Evolutionary conservation across 2,888 invertebrate genomes (phyloP), one percentile per base, ranked within the genome.

Genomic region (Antheraea yamamai): DNA sequence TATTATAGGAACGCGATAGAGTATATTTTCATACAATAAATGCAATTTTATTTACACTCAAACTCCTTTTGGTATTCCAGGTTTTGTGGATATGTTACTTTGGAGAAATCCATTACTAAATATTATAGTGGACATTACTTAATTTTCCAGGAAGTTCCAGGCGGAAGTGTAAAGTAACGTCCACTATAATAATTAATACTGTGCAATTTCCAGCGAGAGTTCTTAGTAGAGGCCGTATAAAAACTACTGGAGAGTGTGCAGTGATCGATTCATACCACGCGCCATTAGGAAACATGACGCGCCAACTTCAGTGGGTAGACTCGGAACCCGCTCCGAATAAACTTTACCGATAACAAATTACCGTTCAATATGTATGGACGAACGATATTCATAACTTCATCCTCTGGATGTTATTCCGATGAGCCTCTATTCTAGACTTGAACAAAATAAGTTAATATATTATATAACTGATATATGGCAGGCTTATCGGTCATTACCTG

Each of bases 321-420:
- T 23, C 70, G n/a, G 70, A 70, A 23, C 35, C 10, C 20, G 70
- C 47, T 14, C 39, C 39, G n/a, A 39, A n/a, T 39, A 70, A 70
- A 70, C 70, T 70, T 70, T 39, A n/a, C 70, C 70, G 20, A 70
- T 70, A n/a, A 70, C 70, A 70, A 70, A 70, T 70, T 70, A 39
- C 39, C 70, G 20, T n/a, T 70, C 39, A 39, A 70, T 39, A 70
- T 70, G 39, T 70, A 39, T n/a, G 39, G 18, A 52, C n/a, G 18
- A 26, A 72, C n/a, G 16, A 26, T 30, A 26, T 30, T 66, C 16
- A 4, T 6, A 30, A 66, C 64, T 66, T 66, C 30, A 66, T 30
- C 30, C 4, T 30, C 1, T 23, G 61, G 10, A 23, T 61, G 61
- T 23, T 61, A 61, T 3, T 61, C 20, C 12, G 2, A 23, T 23